These are phyloP conservation scores for Castor canadensis DNA, from an alignment of 2,113 vertebrate species.

Conservation along the genomic window DNA sequence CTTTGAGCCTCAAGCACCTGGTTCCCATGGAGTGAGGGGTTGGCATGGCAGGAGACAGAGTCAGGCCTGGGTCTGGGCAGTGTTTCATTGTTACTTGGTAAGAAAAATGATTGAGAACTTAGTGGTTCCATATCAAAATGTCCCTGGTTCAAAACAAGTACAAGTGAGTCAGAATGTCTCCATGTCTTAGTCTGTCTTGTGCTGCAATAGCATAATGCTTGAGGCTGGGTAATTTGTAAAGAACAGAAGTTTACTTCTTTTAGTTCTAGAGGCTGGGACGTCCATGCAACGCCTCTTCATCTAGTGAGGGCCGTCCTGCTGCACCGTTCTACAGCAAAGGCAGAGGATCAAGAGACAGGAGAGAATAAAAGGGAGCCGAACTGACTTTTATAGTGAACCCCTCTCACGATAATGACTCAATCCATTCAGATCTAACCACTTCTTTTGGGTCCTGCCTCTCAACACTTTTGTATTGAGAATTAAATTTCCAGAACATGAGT, in stretches of 20 bases:
- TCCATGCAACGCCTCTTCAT: fast-evolving
- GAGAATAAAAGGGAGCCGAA: background rate
- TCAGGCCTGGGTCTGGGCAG: fast-evolving
- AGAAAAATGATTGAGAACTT: background rate
- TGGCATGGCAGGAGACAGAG: fast-evolving
- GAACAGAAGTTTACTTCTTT: background rate
- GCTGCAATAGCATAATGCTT: background rate
- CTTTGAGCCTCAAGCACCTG: background rate
- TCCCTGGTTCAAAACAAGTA: background rate
- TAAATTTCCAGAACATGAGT: background rate
- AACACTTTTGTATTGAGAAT: background rate
- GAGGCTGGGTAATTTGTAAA: background rate
- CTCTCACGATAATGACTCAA: background rate
- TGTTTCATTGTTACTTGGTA: background rate
- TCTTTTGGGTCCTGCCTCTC: background rate
- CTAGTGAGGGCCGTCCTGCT: background rate
- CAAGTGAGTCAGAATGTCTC: background rate
- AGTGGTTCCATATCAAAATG: background rate
- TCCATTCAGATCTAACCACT: background rate
- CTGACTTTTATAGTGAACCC: background rate
- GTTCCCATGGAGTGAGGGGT: background rate
- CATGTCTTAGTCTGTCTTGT: background rate
- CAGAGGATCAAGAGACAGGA: background rate
- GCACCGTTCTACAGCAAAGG: no score
- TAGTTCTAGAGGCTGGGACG: background rate